Conservation (phyloP, 2,888 invertebrate species). For the Tanytarsus gracilentus region DNA sequence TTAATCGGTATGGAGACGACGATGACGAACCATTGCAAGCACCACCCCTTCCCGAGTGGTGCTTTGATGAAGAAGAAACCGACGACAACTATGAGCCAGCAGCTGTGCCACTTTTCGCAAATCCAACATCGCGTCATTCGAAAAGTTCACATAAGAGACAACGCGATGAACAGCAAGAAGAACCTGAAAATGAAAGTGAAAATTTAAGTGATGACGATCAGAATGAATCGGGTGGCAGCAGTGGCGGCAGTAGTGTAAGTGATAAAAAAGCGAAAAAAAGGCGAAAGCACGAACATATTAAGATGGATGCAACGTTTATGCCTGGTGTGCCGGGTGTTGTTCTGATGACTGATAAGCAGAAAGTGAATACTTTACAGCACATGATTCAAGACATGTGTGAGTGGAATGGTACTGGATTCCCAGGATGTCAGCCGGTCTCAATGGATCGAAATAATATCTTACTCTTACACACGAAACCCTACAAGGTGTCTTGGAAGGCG, state of each 20-base stretch:
- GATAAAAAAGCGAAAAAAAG: slow-evolving; percentile 39
- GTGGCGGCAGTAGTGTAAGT: too few relatives aligned
- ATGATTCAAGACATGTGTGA: slow-evolving; percentile 70
- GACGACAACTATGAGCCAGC: slow-evolving; percentile 34
- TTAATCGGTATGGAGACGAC: slow-evolving; percentile 67
- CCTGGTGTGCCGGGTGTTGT: slow-evolving; percentile 73
- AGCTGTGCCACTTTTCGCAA: slow-evolving; percentile 32
- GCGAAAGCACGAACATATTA: slow-evolving; percentile 47
- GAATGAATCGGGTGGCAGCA: slow-evolving; percentile 28
- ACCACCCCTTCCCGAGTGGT: slow-evolving; percentile 82
- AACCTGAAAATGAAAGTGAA: slow-evolving; percentile 22
- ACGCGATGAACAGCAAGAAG: not conserved
- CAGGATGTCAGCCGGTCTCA: slow-evolving; percentile 95
- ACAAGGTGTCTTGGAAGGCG: slow-evolving; percentile 98
- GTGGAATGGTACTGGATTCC: slow-evolving; percentile 76
- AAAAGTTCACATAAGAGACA: slow-evolving; percentile 9
- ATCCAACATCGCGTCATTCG: slow-evolving; percentile 34
- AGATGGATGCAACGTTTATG: slow-evolving; percentile 71
- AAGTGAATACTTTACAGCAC: slow-evolving; percentile 50
- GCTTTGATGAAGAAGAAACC: slow-evolving; percentile 50
- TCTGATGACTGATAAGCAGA: slow-evolving; percentile 56
- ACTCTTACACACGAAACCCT: slow-evolving; percentile 68
- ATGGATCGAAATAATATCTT: slow-evolving; percentile 79
- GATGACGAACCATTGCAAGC: slow-evolving; percentile 56
- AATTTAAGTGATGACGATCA: slow-evolving; percentile 25